Evolutionary conservation across 2,113 vertebrate genomes (phyloP).

Genomic region (Eubucco bourcierii): DNA sequence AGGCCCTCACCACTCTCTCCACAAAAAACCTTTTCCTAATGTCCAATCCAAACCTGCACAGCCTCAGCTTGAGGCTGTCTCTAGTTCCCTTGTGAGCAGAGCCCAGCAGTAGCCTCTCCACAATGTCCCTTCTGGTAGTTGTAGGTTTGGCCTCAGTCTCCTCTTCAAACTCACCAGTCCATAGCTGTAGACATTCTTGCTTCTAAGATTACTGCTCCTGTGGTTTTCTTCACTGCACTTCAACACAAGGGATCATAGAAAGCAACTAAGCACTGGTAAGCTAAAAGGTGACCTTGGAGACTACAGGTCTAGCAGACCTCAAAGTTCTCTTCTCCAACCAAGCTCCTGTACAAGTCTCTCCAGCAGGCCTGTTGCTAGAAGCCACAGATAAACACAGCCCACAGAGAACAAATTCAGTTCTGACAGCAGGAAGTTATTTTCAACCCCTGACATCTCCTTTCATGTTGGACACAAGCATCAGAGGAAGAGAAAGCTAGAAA

Average conservation of each 20-base stretch:
- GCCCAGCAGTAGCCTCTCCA: too few species aligned
- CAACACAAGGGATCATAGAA: accelerated
- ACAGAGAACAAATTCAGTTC: background rate
- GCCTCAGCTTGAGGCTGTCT: too few species aligned
- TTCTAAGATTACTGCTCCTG: background rate
- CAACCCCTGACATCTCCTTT: background rate
- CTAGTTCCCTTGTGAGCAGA: too few species aligned
- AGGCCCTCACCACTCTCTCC: too few species aligned
- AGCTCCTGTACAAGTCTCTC: background rate
- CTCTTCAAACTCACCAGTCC: too few species aligned
- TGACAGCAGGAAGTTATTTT: background rate
- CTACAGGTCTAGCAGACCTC: background rate
- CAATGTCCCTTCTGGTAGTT: too few species aligned
- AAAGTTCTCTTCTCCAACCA: too few species aligned
- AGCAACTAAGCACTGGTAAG: background rate
- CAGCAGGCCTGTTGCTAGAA: background rate
- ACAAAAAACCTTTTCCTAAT: too few species aligned
- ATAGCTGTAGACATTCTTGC: background rate
- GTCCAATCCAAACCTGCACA: too few species aligned
- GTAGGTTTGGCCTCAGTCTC: too few species aligned
- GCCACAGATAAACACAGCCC: background rate
- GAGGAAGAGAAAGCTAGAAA: background rate
- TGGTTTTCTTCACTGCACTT: background rate
- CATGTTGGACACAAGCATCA: background rate
- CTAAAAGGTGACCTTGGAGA: background rate